Percentiles rank a stretch among this genome's conserved stretches.
Conservation (phyloP, 2,797 vertebrate species). For the Neostethus bicornis region DNA sequence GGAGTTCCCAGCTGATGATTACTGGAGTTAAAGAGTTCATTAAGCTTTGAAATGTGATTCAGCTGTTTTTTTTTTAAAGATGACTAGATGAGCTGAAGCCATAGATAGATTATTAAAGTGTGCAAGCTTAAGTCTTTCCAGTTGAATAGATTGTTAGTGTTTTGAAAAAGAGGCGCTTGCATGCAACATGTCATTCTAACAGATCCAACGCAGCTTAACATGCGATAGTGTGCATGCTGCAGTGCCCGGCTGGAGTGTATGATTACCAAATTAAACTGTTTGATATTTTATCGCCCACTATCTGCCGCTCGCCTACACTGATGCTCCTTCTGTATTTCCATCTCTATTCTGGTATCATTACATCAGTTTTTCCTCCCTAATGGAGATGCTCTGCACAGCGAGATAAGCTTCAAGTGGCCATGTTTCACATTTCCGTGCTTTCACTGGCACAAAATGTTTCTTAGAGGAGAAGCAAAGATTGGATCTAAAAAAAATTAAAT, state of each 20-base stretch:
- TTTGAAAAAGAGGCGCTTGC: not conserved
- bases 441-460: conserved; percentile 11
- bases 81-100: too few relatives aligned
- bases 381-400: not conserved
- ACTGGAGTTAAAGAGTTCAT: too few relatives aligned
- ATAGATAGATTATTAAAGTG: too few relatives aligned
- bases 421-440: conserved; percentile 16
- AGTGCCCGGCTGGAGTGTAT: not conserved
- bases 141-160: too few relatives aligned
- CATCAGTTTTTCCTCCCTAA: conserved; percentile 23
- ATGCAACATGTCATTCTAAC: too few relatives aligned
- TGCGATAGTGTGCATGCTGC: not conserved
- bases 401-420: conserved; percentile 4
- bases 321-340: not conserved
- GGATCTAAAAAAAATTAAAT: not conserved
- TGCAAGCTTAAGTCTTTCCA: too few relatives aligned
- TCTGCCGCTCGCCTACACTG: conserved; percentile 15
- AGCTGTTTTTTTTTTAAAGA: too few relatives aligned
- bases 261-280: conserved; percentile 21
- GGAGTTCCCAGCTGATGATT: too few relatives aligned
- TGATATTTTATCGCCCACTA: conserved; percentile 16
- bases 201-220: not conserved
- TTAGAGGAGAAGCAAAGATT: conserved; percentile 6
- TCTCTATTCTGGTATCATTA: conserved; percentile 18
- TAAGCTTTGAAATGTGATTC: too few relatives aligned